Evolutionary conservation across 2,888 invertebrate species (phyloP), one percentile per base, ranked within the genome.

Genomic region (Polydrusus tereticollis): DNA sequence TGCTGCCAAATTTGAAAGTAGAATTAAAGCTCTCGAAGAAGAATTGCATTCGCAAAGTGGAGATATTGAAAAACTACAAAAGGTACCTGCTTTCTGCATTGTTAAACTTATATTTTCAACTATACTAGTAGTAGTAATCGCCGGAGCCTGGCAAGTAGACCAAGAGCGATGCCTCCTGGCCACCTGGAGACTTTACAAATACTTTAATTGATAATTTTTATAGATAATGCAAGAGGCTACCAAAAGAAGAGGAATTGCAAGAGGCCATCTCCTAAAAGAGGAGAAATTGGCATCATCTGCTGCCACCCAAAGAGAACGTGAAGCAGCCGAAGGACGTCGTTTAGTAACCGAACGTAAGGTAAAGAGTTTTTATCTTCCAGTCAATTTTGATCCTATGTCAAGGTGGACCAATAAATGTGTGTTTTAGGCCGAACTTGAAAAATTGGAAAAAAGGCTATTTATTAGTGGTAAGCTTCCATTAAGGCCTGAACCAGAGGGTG

Each of bases 391-490:
- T n/a, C n/a, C n/a, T n/a, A n/a, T n/a, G n/a, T n/a, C n/a, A n/a
- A n/a, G n/a, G n/a, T n/a, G n/a, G n/a, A n/a, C n/a, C n/a, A n/a
- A n/a, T n/a, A n/a, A n/a, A n/a, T 6, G n/a, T 16, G 1, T 43
- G 4, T 67, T 64, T 29, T 18, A 73, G 79, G 83, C 89, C 16
- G 94, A 95, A 78, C 82, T 95, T 18, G 94, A 95, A 82, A 89
- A 91, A 63, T 85, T 95, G 69, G 95, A 95, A 79, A 90, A 93
- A 75, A 89, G 92, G 80, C 90, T 94, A 57, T 94, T 94, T 79
- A 90, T 93, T 10, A 88, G 90, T 16, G 87, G 88, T 36, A 86
- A 84, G 75, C 78, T 84, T 33, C 82, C 81, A 33, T 79, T 82
- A 36, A 80, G 82, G 67, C 81, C 80, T 3, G 85, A 83, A 75